Conservation (phyloP, 2,888 invertebrate genomes). For the Tetrapedia diversipes region DNA sequence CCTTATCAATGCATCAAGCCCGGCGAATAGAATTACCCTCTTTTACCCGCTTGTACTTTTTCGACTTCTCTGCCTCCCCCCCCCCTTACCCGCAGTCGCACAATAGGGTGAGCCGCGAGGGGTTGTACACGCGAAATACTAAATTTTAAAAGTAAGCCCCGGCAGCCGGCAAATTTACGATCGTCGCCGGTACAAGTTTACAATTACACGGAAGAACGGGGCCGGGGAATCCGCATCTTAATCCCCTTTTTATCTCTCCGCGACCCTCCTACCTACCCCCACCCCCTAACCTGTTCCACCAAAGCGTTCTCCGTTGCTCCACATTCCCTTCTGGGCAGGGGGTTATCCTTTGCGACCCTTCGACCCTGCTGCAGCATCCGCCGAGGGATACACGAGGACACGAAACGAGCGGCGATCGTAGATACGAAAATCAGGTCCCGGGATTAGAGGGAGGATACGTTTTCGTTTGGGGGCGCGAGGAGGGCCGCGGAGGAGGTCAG, state of each 20-base stretch:
- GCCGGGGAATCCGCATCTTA: slow-evolving; percentile 53
- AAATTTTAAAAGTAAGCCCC: slow-evolving; percentile 69
- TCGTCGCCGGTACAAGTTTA: slow-evolving; percentile 65
- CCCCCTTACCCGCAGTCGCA: slow-evolving; percentile 27
- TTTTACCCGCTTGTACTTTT: slow-evolving; percentile 47
- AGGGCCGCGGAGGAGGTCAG: too few relatives aligned
- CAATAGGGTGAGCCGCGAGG: slow-evolving; percentile 51
- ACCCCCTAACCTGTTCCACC: not conserved
- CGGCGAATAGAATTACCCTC: slow-evolving; percentile 53
- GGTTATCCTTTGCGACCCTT: slow-evolving; percentile 7
- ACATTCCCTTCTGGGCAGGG: not conserved
- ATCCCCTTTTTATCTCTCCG: slow-evolving; percentile 59
- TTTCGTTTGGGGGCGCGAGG: too few relatives aligned
- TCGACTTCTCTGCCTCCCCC: slow-evolving; percentile 56
- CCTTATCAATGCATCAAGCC: slow-evolving; percentile 64
- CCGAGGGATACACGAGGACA: slow-evolving; percentile 13
- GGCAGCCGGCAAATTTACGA: slow-evolving; percentile 60
- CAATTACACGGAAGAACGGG: slow-evolving; percentile 69
- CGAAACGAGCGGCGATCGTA: slow-evolving; percentile 27
- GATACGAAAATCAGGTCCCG: slow-evolving; percentile 48
- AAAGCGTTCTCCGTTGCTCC: not conserved
- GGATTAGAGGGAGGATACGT: slow-evolving; percentile 37
- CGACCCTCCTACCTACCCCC: slow-evolving; percentile 2
- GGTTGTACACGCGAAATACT: slow-evolving; percentile 65
- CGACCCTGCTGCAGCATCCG: too few relatives aligned